These are phyloP conservation scores for Myotis vivesi DNA, from an alignment of 2,797 vertebrate genomes.

Conservation along the genomic window DNA sequence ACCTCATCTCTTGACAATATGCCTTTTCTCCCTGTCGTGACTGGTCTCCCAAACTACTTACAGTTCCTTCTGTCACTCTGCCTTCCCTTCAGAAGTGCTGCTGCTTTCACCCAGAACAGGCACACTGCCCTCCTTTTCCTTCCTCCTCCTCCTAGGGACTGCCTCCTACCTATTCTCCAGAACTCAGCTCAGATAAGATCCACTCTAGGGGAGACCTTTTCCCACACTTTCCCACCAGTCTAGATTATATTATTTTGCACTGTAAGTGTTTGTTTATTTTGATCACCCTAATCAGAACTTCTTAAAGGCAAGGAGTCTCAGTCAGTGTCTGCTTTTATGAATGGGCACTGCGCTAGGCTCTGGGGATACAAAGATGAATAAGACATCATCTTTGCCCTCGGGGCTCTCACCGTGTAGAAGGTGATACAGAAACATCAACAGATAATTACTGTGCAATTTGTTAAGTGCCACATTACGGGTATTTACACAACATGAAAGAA, in stretches of 20 bases:
- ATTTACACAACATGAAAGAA: constrained; percentile 36
- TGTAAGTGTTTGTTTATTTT: not conserved
- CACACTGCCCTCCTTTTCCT: not conserved
- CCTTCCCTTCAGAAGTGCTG: not conserved
- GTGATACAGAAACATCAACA: not conserved
- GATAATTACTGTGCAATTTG: constrained; percentile 17
- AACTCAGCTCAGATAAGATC: not conserved
- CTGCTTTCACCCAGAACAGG: not conserved
- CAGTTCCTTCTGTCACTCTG: not conserved
- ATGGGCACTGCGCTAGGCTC: not conserved
- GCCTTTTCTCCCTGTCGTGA: accelerated
- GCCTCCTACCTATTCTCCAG: not conserved
- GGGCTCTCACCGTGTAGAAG: not conserved
- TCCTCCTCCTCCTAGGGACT: not conserved
- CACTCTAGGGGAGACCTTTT: not conserved
- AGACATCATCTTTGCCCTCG: not conserved
- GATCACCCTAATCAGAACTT: not conserved
- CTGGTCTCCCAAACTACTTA: not conserved
- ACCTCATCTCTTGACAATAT: not conserved
- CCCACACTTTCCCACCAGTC: no score
- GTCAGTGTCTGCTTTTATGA: not conserved
- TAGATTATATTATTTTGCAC: not conserved
- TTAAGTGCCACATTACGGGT: not conserved
- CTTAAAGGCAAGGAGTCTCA: not conserved
- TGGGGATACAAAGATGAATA: not conserved